Evolutionary conservation across 2,113 vertebrate genomes (phyloP).

Genomic region (Neofelis nebulosa): DNA sequence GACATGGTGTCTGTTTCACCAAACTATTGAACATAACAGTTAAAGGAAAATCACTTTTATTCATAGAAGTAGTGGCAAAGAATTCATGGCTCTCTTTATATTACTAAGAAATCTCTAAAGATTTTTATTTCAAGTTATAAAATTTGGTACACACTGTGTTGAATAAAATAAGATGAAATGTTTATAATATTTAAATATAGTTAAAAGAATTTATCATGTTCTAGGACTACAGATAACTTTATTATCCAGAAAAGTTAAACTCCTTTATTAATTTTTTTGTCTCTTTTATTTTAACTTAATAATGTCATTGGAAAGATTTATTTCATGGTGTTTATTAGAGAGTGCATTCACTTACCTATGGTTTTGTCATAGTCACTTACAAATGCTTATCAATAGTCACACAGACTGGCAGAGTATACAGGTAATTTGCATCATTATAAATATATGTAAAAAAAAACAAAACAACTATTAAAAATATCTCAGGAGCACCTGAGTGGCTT

Average conservation of each 20-base stretch:
- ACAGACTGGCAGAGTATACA: not conserved
- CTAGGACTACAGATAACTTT: not conserved
- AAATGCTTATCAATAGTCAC: not conserved
- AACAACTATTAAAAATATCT: not conserved
- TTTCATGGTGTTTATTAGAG: not conserved
- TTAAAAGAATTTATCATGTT: not conserved
- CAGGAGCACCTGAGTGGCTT: too few relatives aligned
- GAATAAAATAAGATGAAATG: not conserved
- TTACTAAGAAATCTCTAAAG: not conserved
- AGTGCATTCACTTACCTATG: not conserved
- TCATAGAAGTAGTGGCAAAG: not conserved
- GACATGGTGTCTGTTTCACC: not conserved
- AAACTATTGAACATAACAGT: not conserved
- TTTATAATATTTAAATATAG: not conserved
- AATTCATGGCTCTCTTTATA: not conserved
- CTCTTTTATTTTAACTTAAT: not conserved
- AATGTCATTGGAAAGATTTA: not conserved
- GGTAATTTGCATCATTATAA: not conserved
- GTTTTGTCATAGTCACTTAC: not conserved
- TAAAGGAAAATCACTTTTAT: not conserved
- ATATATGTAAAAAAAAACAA: not conserved
- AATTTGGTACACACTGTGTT: not conserved
- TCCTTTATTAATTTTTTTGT: not conserved
- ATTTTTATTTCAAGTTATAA: not conserved
- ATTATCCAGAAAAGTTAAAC: not conserved